phyloP scores from a whole-genome alignment of 2,113 vertebrate genomes.

The Zapornia atra region DNA sequence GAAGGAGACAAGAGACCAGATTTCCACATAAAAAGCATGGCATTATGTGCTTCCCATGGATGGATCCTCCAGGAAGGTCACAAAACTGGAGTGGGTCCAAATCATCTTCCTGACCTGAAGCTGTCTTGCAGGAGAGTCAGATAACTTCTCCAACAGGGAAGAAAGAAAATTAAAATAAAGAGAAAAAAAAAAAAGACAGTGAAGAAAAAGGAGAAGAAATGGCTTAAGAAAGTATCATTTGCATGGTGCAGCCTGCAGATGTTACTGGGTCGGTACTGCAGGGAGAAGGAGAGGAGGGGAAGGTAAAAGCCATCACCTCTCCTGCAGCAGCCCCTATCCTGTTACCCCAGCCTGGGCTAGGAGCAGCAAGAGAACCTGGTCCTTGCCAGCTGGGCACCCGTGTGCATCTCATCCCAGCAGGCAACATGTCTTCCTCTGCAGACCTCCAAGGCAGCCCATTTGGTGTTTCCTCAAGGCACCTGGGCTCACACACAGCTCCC shows the following conservation, averaged over 20 bases:
- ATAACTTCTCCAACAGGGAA: neutral
- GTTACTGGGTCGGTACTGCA: neutral
- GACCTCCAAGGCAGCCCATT: neutral
- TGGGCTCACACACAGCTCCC: neutral
- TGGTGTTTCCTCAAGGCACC: fast-evolving
- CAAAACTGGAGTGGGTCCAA: neutral
- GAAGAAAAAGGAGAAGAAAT: neutral
- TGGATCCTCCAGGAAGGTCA: neutral
- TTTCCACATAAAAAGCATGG: neutral
- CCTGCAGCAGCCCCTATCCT: neutral
- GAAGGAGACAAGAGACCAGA: neutral
- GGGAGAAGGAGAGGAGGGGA: neutral
- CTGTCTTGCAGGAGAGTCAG: neutral
- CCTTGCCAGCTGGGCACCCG: neutral
- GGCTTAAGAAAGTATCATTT: neutral
- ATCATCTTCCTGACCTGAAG: neutral
- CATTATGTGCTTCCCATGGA: fast-evolving
- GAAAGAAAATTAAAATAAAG: neutral
- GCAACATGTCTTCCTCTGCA: neutral
- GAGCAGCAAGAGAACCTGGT: neutral
- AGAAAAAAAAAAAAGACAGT: neutral
- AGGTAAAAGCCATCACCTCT: neutral
- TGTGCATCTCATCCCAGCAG: neutral
- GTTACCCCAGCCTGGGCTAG: neutral
- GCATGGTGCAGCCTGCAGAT: neutral